phyloP scores from a whole-genome alignment of 2,797 vertebrate genomes.

The Pangasius larnaudii region DNA sequence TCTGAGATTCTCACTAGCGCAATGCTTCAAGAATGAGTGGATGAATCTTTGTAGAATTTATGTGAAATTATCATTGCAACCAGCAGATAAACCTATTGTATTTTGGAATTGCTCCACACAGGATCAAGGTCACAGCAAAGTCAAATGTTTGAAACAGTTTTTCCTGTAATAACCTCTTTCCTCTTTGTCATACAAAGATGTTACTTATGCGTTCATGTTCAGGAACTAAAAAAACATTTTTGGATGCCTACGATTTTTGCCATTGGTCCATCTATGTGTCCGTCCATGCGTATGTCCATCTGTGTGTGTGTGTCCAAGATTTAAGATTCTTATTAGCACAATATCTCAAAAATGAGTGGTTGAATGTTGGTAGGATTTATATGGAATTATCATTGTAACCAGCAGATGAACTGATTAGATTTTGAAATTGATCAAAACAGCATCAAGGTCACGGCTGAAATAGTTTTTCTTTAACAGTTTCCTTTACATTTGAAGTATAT shows the following conservation, averaged over 20 bases:
- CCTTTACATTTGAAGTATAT: not conserved
- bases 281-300: not conserved
- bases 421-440: not conserved
- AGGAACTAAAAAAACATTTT: not conserved
- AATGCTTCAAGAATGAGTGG: not conserved
- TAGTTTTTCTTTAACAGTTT: not conserved
- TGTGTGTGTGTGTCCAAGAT: not conserved
- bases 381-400: not conserved
- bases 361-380: not conserved
- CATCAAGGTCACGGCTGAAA: not conserved
- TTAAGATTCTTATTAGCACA: not conserved
- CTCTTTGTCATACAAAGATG: not conserved
- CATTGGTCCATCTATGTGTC: not conserved
- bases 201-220: not conserved
- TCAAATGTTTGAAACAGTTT: not conserved
- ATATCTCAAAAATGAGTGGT: too few species aligned
- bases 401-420: not conserved
- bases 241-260: not conserved
- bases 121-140: not conserved
- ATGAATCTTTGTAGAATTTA: not conserved
- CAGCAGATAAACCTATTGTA: too few species aligned
- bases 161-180: not conserved
- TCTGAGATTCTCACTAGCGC: not conserved
- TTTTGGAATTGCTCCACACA: not conserved
- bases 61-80: not conserved